Evolutionary conservation across 1,140 invertebrate species (phyloP), one percentile per base, ranked within the genome.

Genomic region (Cydia strobilella): DNA sequence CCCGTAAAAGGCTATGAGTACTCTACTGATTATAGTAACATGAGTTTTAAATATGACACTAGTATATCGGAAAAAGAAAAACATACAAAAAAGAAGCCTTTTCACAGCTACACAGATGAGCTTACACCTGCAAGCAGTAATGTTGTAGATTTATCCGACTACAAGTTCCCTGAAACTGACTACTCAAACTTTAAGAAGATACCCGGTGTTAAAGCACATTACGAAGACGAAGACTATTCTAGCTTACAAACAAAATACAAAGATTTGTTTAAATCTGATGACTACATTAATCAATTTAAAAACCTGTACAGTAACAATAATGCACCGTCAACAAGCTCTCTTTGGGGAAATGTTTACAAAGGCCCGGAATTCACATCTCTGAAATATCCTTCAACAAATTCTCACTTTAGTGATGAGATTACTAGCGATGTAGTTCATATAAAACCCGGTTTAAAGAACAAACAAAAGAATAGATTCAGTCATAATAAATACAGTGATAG

Each of bases 271-370:
- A 88, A 86, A 80, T 39, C 80, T n/a, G 82, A 83, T 48, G 86
- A 89, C n/a, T 86, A 85, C 69, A 76, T 83, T 18, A 85, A 84
- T 77, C 82, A 80, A 27, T 86, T 85, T 65, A 86, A 88, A 80
- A 82, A 85, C 75, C 80, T 81, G 6, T 85, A 84, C 42, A 85
- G 82, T 35, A 84, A 59, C 20, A 59, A 69, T 42, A 69, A 81
- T 0, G 71, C 77, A 42, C 86, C 86, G 18, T 79, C 81, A 42
- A 76, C 82, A 18, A 84, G 84, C 5, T 83, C 87, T 7, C 82
- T 88, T 62, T 93, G 90, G 90, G 89, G 90, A 13, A 89, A 84
- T 77, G 66, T 81, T 74, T 90, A 84, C 79, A 88, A 90, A 71
- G 74, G 79, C 54, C 76, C 76, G 7, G 87, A 89, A 66, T 83